Conservation (phyloP, 2,797 vertebrate species). For the Furcifer pardalis region DNA sequence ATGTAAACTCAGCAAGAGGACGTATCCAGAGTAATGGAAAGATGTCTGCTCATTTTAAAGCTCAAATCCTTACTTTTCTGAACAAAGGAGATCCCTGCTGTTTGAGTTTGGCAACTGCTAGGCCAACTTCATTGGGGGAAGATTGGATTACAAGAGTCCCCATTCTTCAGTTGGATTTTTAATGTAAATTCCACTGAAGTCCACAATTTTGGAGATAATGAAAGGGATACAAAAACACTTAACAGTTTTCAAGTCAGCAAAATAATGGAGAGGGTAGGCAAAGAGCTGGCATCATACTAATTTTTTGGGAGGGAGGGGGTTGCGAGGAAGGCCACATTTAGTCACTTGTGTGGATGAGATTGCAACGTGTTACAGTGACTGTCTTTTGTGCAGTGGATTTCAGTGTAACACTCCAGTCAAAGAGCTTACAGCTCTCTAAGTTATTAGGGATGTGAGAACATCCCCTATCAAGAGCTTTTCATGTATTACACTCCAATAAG, state of each 20-base stretch:
- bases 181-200: conserved; percentile 90
- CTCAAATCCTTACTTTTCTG: conserved; percentile 83
- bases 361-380: conserved; percentile 68
- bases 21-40: conserved; percentile 82
- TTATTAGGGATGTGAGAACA: conserved; percentile 69
- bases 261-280: conserved; percentile 81
- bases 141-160: conserved; percentile 91
- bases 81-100: conserved; percentile 89
- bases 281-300: conserved; percentile 68
- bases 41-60: conserved; percentile 82
- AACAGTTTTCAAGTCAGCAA: conserved; percentile 84
- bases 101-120: conserved; percentile 82
- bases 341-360: conserved; percentile 71
- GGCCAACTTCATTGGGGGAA: conserved; percentile 81
- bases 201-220: conserved; percentile 83
- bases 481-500: conserved; percentile 68
- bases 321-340: conserved; percentile 45
- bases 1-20: conserved; percentile 89
- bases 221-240: conserved; percentile 84
- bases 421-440: conserved; percentile 63
- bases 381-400: conserved; percentile 60
- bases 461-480: conserved; percentile 67
- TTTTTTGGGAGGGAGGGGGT: conserved; percentile 56
- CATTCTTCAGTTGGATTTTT: conserved; percentile 84
- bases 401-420: conserved; percentile 68